Evolutionary conservation across 2,113 vertebrate genomes (phyloP).

Genomic region (Carassius carassius): DNA sequence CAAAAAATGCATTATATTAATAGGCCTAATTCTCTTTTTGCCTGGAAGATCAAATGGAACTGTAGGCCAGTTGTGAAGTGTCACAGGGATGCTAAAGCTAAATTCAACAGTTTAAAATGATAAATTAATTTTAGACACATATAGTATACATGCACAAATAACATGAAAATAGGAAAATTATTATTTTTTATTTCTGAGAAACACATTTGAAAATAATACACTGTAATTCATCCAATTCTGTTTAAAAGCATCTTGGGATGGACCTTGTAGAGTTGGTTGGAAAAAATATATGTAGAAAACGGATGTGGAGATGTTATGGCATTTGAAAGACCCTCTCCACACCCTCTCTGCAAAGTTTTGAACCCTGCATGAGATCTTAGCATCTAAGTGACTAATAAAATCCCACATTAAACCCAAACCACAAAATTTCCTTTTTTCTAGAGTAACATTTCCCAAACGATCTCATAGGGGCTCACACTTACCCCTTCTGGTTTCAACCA

Average conservation of each 20-base stretch:
- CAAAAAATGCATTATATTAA: not conserved
- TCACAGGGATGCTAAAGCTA: too few relatives aligned
- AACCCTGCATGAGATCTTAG: conserved; percentile 18
- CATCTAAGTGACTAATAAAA: conserved; percentile 18
- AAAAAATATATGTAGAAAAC: not conserved
- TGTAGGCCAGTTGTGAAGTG: not conserved
- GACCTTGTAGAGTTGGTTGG: not conserved
- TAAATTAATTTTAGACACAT: too few relatives aligned
- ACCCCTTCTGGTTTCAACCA: not conserved
- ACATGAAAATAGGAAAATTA: too few relatives aligned
- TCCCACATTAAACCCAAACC: conserved; percentile 52
- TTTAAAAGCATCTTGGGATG: conserved; percentile 5
- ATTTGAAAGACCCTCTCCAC: conserved; percentile 10
- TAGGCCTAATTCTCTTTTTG: not conserved
- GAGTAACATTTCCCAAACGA: conserved; percentile 23
- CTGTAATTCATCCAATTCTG: not conserved
- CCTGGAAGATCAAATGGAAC: not conserved
- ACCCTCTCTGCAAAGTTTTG: conserved; percentile 13
- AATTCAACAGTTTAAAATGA: too few relatives aligned
- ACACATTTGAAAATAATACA: too few relatives aligned
- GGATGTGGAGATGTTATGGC: conserved; percentile 31
- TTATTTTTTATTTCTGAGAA: too few relatives aligned
- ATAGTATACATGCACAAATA: too few relatives aligned
- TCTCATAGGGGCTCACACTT: conserved; percentile 32
- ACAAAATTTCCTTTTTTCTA: conserved; percentile 37